phyloP scores from a whole-genome alignment of 1,140 invertebrate genomes.

The Neodiprion virginianus region DNA sequence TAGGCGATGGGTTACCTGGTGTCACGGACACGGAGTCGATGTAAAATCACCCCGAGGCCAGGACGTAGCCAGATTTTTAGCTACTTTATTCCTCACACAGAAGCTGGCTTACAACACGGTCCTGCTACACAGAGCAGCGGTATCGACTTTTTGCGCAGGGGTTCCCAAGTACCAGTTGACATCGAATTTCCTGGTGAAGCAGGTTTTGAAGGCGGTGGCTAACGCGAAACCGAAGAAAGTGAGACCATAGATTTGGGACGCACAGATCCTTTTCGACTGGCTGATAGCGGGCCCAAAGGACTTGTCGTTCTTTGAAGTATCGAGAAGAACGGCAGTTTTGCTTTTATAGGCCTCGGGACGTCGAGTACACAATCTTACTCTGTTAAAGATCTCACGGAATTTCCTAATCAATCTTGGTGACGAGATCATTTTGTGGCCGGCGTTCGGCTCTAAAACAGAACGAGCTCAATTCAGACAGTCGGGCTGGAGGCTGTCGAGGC shows the following conservation, averaged over 20 bases:
- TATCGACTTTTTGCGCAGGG: constrained; percentile 4
- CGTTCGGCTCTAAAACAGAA: constrained; percentile 40
- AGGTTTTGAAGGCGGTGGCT: no score
- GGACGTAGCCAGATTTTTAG: no score
- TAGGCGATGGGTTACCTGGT: no score
- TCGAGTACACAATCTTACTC: constrained; percentile 30
- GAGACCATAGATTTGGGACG: constrained; percentile 25
- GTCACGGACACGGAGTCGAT: no score
- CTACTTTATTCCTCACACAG: no score
- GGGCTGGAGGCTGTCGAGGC: constrained; percentile 15
- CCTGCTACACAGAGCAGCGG: no score
- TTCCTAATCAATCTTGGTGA: constrained; percentile 10
- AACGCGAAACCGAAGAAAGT: constrained; percentile 15
- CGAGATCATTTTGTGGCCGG: constrained; percentile 30
- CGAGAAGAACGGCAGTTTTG: constrained; percentile 33
- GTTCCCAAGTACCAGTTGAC: no score
- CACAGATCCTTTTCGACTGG: constrained; percentile 23
- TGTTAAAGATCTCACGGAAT: constrained; percentile 25
- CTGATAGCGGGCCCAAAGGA: background rate
- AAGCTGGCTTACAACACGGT: no score
- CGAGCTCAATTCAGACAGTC: background rate
- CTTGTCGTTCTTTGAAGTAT: constrained; percentile 30
- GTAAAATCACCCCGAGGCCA: no score
- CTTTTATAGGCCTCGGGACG: constrained; percentile 33
- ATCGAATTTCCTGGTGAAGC: no score